Conservation (phyloP, 1,140 invertebrate species). For the Meteorus sp. region DNA sequence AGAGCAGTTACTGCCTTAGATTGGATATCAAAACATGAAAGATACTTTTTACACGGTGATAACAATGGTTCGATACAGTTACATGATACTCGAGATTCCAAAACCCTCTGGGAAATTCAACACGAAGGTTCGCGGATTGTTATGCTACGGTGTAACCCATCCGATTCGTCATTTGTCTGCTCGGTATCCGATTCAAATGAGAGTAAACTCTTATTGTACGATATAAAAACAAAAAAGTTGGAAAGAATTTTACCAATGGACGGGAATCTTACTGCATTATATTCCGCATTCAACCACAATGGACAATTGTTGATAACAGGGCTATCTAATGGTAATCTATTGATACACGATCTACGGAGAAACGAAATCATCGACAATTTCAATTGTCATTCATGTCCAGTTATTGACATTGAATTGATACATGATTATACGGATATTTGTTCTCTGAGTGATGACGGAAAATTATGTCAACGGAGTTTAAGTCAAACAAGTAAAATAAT, state of each 20-base stretch:
- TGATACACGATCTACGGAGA: conserved; percentile 63
- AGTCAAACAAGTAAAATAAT: conserved; percentile 59
- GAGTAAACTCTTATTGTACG: conserved; percentile 63
- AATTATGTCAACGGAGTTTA: conserved; percentile 62
- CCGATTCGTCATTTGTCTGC: conserved; percentile 64
- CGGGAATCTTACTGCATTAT: conserved; percentile 55
- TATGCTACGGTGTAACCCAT: conserved; percentile 62
- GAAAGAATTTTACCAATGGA: conserved; percentile 59
- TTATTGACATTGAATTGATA: conserved; percentile 62
- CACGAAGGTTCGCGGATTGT: conserved; percentile 59
- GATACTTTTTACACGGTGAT: conserved; percentile 67
- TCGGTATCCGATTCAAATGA: conserved; percentile 57
- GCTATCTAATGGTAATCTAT: conserved; percentile 64
- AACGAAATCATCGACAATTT: conserved; percentile 64
- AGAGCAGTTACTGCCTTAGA: conserved; percentile 65
- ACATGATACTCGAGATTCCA: conserved; percentile 69
- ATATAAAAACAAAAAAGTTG: conserved; percentile 66
- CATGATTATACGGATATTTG: conserved; percentile 65
- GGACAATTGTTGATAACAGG: conserved; percentile 69
- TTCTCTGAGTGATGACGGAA: conserved; percentile 63
- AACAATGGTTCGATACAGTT: conserved; percentile 64
- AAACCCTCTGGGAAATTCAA: conserved; percentile 66
- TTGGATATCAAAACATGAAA: conserved; percentile 69
- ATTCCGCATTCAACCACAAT: conserved; percentile 68
- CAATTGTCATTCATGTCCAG: conserved; percentile 60